phyloP scores from a whole-genome alignment of 2,888 invertebrate genomes.

The Biston betularia region DNA sequence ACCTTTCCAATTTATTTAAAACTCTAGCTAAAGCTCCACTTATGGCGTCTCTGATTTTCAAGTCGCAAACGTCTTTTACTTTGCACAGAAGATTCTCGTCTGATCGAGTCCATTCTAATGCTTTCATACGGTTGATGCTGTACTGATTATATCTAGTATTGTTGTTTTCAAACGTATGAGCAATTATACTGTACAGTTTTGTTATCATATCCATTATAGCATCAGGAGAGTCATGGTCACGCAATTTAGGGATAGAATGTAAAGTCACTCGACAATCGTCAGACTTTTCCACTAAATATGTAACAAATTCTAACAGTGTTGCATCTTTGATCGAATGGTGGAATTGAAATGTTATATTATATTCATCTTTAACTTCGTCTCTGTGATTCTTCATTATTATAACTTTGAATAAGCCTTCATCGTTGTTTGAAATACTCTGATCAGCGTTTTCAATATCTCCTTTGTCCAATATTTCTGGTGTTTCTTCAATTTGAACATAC shows the following conservation, averaged over 20 bases:
- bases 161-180: slow-evolving; percentile 7
- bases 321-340: slow-evolving; percentile 86
- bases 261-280: slow-evolving; percentile 34
- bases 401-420: slow-evolving; percentile 83
- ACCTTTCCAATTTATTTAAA: slow-evolving; percentile 17
- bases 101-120: slow-evolving; percentile 69
- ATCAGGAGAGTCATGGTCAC: slow-evolving; percentile 43
- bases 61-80: slow-evolving; percentile 58
- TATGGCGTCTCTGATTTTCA: slow-evolving; percentile 4
- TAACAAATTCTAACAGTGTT: slow-evolving; percentile 77
- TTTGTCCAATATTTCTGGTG: neutral
- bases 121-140: slow-evolving; percentile 60
- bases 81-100: slow-evolving; percentile 66
- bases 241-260: slow-evolving; percentile 1
- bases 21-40: neutral
- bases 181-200: slow-evolving; percentile 45
- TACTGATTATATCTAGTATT: neutral
- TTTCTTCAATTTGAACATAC: slow-evolving; percentile 67
- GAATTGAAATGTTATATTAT: slow-evolving; percentile 81
- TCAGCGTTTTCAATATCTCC: neutral
- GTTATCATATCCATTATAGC: slow-evolving; percentile 55
- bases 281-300: slow-evolving; percentile 75
- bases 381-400: slow-evolving; percentile 59
- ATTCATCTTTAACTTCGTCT: slow-evolving; percentile 36
- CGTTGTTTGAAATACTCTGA: slow-evolving; percentile 49